These are phyloP conservation scores for Melanophora roralis DNA, from an alignment of 2,888 invertebrate species.

Conservation along the genomic window DNA sequence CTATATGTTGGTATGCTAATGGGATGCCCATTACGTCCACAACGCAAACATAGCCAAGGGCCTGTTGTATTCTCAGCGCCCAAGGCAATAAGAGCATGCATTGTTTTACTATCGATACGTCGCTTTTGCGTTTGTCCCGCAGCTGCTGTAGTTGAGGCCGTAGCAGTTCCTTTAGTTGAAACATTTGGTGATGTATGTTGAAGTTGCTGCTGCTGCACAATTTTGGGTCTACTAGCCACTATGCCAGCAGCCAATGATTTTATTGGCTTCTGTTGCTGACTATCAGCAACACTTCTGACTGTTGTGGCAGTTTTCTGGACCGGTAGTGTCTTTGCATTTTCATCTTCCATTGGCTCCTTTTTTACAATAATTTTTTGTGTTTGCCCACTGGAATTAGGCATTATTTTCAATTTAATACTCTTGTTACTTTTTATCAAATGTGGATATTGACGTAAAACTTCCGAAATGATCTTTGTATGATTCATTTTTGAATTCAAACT, in stretches of 20 bases:
- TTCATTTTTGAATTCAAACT: conserved; percentile 78
- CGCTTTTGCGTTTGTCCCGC: conserved; percentile 75
- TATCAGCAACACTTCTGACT: neutral
- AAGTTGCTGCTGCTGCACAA: conserved; percentile 7
- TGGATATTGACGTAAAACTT: conserved; percentile 92
- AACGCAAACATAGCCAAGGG: conserved; percentile 89
- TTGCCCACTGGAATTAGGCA: conserved; percentile 79
- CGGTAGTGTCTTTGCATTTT: conserved; percentile 52
- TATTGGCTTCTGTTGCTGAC: conserved; percentile 17
- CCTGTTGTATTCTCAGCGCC: conserved; percentile 82
- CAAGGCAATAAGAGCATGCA: conserved; percentile 80
- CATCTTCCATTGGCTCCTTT: conserved; percentile 63
- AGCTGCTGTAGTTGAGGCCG: conserved; percentile 27
- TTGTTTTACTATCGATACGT: conserved; percentile 81
- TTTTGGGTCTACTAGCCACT: conserved; percentile 32
- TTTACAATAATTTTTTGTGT: conserved; percentile 71
- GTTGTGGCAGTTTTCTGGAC: conserved; percentile 20
- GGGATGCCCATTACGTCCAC: conserved; percentile 83
- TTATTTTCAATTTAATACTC: conserved; percentile 90
- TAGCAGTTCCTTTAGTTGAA: conserved; percentile 24
- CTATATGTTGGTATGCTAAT: conserved; percentile 87
- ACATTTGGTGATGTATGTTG: conserved; percentile 3
- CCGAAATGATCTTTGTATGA: conserved; percentile 92
- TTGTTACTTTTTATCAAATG: conserved; percentile 91
- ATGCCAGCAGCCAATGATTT: conserved; percentile 19